A percentile compares a stretch with the other conserved stretches of the same genome.
phyloP scores from a whole-genome alignment of 2,888 invertebrate genomes.

The Tubiluchus corallicola region DNA sequence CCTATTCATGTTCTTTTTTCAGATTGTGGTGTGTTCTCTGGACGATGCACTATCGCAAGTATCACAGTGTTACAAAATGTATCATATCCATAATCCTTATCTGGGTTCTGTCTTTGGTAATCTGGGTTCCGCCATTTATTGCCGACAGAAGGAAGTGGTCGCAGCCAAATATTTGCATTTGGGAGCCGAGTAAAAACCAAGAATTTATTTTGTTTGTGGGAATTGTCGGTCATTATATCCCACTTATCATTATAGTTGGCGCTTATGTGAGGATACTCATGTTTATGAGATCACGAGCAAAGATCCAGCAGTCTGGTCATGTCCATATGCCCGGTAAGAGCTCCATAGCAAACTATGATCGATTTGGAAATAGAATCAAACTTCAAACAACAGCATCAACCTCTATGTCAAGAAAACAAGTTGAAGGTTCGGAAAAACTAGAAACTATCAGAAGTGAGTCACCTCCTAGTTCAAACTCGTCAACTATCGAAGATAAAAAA shows the following conservation, averaged over 20 bases:
- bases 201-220: slow-evolving; percentile 23
- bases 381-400: too few species aligned
- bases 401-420: too few species aligned
- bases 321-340: too few species aligned
- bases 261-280: slow-evolving; percentile 19
- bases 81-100: slow-evolving; percentile 14
- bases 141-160: slow-evolving; percentile 18
- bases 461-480: too few species aligned
- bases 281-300: slow-evolving; percentile 15
- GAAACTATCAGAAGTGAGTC: too few species aligned
- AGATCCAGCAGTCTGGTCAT: too few species aligned
- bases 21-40: slow-evolving; percentile 21
- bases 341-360: too few species aligned
- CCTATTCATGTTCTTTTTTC: too few species aligned
- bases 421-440: too few species aligned
- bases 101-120: slow-evolving; percentile 18
- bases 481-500: too few species aligned
- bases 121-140: slow-evolving; percentile 23
- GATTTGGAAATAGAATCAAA: too few species aligned
- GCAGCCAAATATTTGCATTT: slow-evolving; percentile 18
- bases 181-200: slow-evolving; percentile 21
- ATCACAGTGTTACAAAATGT: slow-evolving; percentile 18
- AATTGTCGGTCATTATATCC: slow-evolving; percentile 22
- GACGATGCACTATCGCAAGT: slow-evolving; percentile 18
- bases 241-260: slow-evolving; percentile 18